Conservation (phyloP, 1,140 invertebrate species). For the Fopius arisanus region DNA sequence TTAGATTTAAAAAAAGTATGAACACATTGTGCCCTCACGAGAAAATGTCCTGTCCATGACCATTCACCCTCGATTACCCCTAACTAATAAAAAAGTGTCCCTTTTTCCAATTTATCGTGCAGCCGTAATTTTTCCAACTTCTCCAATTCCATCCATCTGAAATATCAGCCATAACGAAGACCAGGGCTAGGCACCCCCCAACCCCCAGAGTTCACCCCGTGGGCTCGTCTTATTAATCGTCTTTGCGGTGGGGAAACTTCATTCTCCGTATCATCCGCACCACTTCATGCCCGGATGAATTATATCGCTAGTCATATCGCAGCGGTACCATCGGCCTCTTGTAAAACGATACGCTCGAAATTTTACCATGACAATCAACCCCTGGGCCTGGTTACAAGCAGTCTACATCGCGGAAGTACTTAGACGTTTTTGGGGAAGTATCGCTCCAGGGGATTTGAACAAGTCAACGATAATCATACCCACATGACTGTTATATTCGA, state of each 20-base stretch:
- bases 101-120: neutral
- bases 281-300: constrained; percentile 23
- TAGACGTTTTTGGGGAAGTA: constrained; percentile 10
- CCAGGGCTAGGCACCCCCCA: neutral
- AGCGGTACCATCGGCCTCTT: constrained; percentile 20
- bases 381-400: neutral
- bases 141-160: neutral
- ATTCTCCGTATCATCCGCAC: constrained; percentile 10
- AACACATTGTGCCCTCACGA: too few species aligned
- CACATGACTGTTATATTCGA: neutral
- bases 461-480: constrained; percentile 10
- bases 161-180: constrained; percentile 14
- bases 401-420: constrained; percentile 10
- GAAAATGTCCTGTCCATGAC: too few species aligned
- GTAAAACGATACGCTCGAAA: constrained; percentile 26
- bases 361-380: neutral
- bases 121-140: neutral
- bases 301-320: constrained; percentile 29
- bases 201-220: constrained; percentile 6
- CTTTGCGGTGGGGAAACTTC: neutral
- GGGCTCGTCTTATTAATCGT: constrained; percentile 27
- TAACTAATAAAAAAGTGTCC: neutral
- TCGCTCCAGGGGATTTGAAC: neutral
- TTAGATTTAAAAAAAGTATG: too few species aligned
- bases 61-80: too few species aligned